Conservation (phyloP, 2,888 invertebrate genomes). For the Stratiomys singularior region DNA sequence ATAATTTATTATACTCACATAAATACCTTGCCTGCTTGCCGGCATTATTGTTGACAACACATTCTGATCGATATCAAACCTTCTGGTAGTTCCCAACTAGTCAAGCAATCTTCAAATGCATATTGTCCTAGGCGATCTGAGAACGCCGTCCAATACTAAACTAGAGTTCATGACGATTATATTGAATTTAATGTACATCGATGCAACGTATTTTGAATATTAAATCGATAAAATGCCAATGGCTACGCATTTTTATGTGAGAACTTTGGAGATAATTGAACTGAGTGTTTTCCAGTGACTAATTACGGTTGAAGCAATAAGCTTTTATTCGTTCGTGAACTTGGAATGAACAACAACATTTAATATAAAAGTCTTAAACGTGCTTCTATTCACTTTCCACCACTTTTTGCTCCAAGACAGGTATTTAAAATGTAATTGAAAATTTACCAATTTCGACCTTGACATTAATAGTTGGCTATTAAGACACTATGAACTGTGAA, state of each 20-base stretch:
- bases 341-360: background rate
- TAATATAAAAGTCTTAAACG: too few species aligned
- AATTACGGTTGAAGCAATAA: background rate
- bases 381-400: too few species aligned
- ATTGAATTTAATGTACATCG: background rate
- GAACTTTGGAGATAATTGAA: too few species aligned
- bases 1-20: conserved; percentile 14
- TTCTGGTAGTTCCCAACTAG: conserved; percentile 1
- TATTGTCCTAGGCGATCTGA: background rate
- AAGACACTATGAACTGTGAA: too few species aligned
- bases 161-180: background rate
- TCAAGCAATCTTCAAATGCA: background rate
- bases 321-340: background rate
- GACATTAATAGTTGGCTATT: too few species aligned
- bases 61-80: conserved; percentile 18
- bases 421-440: too few species aligned
- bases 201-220: conserved; percentile 1
- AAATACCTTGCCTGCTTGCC: background rate
- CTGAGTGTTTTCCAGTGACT: background rate
- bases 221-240: background rate
- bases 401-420: too few species aligned
- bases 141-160: background rate
- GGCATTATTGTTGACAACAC: background rate
- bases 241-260: too few species aligned
- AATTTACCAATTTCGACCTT: too few species aligned